A percentile compares a stretch with the other conserved stretches of the same genome.
phyloP scores from a whole-genome alignment of 1,140 invertebrate genomes.

The Orius insidiosus region DNA sequence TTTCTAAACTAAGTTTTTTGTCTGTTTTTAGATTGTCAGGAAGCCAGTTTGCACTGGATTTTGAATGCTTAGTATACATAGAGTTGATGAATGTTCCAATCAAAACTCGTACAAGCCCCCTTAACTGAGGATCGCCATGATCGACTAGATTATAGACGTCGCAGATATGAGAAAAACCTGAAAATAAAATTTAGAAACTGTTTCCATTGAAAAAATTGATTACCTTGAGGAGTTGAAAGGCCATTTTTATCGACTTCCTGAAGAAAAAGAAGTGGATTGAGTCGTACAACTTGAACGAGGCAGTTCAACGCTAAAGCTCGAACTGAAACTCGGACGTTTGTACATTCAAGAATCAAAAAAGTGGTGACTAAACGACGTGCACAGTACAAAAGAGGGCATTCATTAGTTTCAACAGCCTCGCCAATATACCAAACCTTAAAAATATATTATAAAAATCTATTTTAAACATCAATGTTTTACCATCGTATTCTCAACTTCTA shows the following conservation, averaged over 20 bases:
- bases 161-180: slow-evolving; percentile 22
- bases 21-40: slow-evolving; percentile 8
- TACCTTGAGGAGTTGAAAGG: slow-evolving; percentile 15
- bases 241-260: slow-evolving; percentile 37
- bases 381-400: slow-evolving; percentile 44
- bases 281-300: slow-evolving; percentile 43
- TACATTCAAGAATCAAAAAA: slow-evolving; percentile 46
- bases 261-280: slow-evolving; percentile 52
- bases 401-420: slow-evolving; percentile 39
- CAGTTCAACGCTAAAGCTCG: slow-evolving; percentile 66
- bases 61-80: slow-evolving; percentile 7
- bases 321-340: slow-evolving; percentile 61
- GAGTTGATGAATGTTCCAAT: slow-evolving; percentile 42
- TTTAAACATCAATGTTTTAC: neutral
- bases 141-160: slow-evolving; percentile 27
- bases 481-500: neutral
- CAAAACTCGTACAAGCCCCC: slow-evolving; percentile 49
- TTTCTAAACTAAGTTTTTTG: slow-evolving; percentile 23
- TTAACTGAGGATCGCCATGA: slow-evolving; percentile 56
- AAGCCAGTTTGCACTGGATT: neutral
- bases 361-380: slow-evolving; percentile 51
- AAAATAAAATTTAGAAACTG: slow-evolving; percentile 11
- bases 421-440: slow-evolving; percentile 41
- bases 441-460: no score
- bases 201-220: slow-evolving; percentile 2